Base-by-base conservation (phyloP, 92 coral and sea anemone species). In the Parazoanthus swiftii region DNA sequence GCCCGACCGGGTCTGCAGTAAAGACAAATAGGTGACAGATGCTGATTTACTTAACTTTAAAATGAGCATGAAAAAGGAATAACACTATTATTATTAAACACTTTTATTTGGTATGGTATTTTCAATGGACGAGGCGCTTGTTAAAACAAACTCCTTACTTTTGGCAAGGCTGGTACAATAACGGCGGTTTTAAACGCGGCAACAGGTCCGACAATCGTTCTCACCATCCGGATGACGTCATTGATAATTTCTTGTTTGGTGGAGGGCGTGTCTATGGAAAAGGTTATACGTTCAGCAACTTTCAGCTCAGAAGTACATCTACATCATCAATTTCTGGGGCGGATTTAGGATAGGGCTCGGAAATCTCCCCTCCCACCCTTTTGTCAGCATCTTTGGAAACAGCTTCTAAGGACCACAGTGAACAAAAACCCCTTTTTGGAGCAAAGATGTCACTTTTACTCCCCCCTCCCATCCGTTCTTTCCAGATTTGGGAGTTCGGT, bases 111-210 rank as follows among this genome's bases (percentile, higher is more conserved):
- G 33, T 29, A 29, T 29, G 33, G 33, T 29, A 29, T 29, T 29
- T 29, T 29, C 33, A 29, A 29, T 29, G 33, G 33, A 29, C 33
- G 33, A 29, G 33, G 33, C 33, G 33, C 33, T 29, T 29, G 90
- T 20, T 36, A 88, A 23, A 39, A 59, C 11, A 42, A 51, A 13
- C 14, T 3, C 36, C 91, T 16, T 79, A 96, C 99, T 94, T 96
- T 96, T 1, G 99, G 99, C 29, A 96, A 91, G 0, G 92, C 89
- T 51, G 98, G 96, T 6, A 96, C 99, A 73, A 96, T 91, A 29
- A 96, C 88, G 26, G 99, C 98, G 33, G 99, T 93, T 83, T 95
- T 95, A 86, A 96, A 96, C 3, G 95, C 96, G 29, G 95, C 99
- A 7, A 96, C 98, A 23, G 99, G 98, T 21, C 99, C 99, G 67